phyloP scores from a whole-genome alignment of 2,888 invertebrate genomes.

The Machimus atricapillus region DNA sequence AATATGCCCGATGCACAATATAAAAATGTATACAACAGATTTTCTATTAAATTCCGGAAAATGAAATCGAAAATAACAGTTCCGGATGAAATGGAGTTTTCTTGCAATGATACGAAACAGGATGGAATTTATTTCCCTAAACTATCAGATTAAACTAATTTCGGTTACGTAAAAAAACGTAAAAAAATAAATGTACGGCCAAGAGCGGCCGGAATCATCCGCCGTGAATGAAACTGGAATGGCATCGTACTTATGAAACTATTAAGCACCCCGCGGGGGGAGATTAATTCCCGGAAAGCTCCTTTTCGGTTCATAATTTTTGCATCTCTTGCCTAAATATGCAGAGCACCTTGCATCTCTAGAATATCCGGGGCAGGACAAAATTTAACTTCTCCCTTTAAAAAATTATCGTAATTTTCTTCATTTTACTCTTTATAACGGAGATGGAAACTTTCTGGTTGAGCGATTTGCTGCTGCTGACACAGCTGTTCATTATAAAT shows the following conservation, averaged over 20 bases:
- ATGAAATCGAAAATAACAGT: background rate
- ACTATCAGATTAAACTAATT: conserved; percentile 3
- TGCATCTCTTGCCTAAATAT: conserved; percentile 8
- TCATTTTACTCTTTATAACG: background rate
- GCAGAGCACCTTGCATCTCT: background rate
- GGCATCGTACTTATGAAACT: background rate
- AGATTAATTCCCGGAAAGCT: background rate
- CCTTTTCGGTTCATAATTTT: background rate
- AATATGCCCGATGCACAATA: background rate
- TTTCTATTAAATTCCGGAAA: background rate
- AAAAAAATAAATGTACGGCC: background rate
- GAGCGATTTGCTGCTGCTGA: conserved; percentile 14
- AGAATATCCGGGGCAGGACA: background rate
- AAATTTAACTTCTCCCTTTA: background rate
- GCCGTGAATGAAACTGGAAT: background rate
- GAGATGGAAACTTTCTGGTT: background rate
- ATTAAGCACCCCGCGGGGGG: background rate
- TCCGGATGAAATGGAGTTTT: background rate
- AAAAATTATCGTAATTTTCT: background rate
- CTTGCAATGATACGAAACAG: background rate
- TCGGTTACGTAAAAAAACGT: background rate
- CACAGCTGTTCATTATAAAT: conserved; percentile 1
- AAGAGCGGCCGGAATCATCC: background rate
- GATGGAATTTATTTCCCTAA: background rate
- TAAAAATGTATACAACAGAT: background rate